Percentiles rank a stretch among this genome's conserved stretches.
These are phyloP conservation scores for Arctopsyche grandis DNA, from an alignment of 1,140 invertebrate species.

Conservation along the genomic window DNA sequence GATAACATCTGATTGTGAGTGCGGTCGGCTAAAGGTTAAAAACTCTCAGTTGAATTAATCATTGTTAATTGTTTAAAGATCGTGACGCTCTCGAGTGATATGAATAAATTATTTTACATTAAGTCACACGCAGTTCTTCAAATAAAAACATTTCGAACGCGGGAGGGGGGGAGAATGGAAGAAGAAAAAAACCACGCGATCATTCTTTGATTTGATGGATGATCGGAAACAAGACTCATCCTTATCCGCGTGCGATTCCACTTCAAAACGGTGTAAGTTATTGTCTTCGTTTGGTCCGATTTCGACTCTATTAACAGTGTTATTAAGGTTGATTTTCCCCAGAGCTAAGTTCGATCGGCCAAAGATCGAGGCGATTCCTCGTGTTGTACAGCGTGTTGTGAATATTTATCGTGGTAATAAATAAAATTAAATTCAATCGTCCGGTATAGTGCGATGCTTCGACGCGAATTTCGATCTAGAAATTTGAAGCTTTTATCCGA, in stretches of 20 bases:
- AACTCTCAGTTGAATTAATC: conserved; percentile 39
- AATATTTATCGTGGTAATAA: conserved; percentile 21
- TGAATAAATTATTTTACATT: conserved; percentile 50
- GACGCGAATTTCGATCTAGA: neutral
- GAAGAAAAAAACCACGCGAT: conserved; percentile 1
- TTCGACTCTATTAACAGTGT: neutral
- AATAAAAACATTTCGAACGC: conserved; percentile 40
- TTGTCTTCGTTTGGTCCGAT: too few species aligned
- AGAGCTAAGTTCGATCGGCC: neutral
- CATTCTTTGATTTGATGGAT: conserved; percentile 48
- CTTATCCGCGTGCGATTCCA: conserved; percentile 26
- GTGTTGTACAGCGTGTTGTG: conserved; percentile 15
- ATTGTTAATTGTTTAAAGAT: conserved; percentile 51
- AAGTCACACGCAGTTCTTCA: conserved; percentile 43
- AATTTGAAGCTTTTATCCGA: too few species aligned
- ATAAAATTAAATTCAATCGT: neutral
- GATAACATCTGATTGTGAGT: conserved; percentile 10
- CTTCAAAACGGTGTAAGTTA: neutral
- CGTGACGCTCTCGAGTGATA: conserved; percentile 48
- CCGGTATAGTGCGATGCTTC: neutral
- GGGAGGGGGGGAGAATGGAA: neutral
- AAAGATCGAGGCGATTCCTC: neutral
- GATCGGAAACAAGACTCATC: conserved; percentile 44
- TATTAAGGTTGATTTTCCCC: neutral
- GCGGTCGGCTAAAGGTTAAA: conserved; percentile 16